A percentile compares a stretch with the other conserved stretches of the same genome.
Conservation (phyloP, 1,140 invertebrate species). For the Nautilus pompilius region DNA sequence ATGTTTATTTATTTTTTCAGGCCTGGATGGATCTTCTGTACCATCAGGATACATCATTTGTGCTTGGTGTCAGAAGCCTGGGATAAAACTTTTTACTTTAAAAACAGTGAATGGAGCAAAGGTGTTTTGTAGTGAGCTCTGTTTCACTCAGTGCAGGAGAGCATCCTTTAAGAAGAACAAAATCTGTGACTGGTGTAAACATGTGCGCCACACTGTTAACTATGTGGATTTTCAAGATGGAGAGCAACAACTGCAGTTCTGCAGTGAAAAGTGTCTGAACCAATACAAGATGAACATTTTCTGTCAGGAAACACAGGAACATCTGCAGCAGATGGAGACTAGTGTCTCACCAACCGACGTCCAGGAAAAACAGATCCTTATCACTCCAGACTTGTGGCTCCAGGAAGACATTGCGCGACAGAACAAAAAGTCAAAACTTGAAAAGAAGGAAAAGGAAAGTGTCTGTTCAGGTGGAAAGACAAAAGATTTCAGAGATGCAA, state of each 20-base stretch:
- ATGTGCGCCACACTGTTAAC: constrained; percentile 84
- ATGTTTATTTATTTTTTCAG: constrained; percentile 10
- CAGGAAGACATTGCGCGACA: constrained; percentile 54
- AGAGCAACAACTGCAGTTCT: constrained; percentile 61
- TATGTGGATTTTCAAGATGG: constrained; percentile 78
- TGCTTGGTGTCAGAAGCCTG: constrained; percentile 60
- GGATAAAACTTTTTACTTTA: constrained; percentile 55
- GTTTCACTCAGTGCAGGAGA: constrained; percentile 80
- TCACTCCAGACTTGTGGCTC: constrained; percentile 81
- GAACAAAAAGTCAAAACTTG: neutral
- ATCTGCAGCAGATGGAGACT: constrained; percentile 66
- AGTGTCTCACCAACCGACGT: constrained; percentile 38
- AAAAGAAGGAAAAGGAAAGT: neutral
- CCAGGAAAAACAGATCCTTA: constrained; percentile 59
- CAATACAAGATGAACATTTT: constrained; percentile 96
- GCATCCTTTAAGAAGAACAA: constrained; percentile 87
- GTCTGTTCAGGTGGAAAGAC: neutral
- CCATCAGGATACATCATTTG: constrained; percentile 39
- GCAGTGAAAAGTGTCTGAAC: constrained; percentile 84
- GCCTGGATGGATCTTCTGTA: constrained; percentile 13
- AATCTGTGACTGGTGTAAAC: constrained; percentile 91
- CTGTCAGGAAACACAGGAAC: constrained; percentile 84
- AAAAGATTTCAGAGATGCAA: neutral
- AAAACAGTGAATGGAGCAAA: constrained; percentile 44
- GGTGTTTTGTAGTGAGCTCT: constrained; percentile 80